Evolutionary conservation across 2,888 invertebrate species (phyloP).

Genomic region (Oscheius sp.): DNA sequence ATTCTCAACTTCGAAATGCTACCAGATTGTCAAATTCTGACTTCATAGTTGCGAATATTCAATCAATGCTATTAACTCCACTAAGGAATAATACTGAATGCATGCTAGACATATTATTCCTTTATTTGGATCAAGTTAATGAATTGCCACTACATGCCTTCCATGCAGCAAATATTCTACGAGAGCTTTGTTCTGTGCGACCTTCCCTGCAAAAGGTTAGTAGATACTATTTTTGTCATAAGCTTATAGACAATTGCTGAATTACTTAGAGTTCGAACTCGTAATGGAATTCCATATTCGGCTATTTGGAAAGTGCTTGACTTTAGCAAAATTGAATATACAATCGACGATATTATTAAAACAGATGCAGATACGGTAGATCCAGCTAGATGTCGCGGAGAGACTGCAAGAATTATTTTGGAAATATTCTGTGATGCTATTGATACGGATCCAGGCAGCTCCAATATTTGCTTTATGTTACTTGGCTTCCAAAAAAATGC

Average conservation of each 20-base stretch:
- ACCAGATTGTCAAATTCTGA: conserved; percentile 53
- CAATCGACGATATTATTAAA: conserved; percentile 21
- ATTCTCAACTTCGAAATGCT: conserved; percentile 48
- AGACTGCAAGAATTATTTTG: conserved; percentile 57
- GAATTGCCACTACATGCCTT: conserved; percentile 14
- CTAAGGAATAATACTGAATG: conserved; percentile 42
- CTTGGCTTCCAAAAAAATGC: conserved; percentile 47
- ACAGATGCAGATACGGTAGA: conserved; percentile 30
- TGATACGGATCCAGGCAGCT: conserved; percentile 34
- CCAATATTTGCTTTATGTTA: conserved; percentile 48
- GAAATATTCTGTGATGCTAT: conserved; percentile 54
- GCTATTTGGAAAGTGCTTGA: conserved; percentile 21
- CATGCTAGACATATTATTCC: conserved; percentile 44
- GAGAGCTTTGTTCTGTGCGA: conserved; percentile 49
- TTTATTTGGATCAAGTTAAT: conserved; percentile 49
- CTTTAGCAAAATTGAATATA: not conserved
- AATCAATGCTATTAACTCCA: conserved; percentile 56
- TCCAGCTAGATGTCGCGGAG: conserved; percentile 48
- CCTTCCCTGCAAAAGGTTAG: conserved; percentile 47
- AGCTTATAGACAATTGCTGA: conserved; percentile 22
- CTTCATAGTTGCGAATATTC: conserved; percentile 56
- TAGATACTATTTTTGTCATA: too few relatives aligned
- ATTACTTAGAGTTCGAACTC: not conserved
- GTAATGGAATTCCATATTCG: not conserved
- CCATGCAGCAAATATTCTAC: not conserved